Evolutionary conservation across 2,797 vertebrate species (phyloP), one percentile per base, ranked within the genome.

Genomic region (Ctenosaura bakeri): DNA sequence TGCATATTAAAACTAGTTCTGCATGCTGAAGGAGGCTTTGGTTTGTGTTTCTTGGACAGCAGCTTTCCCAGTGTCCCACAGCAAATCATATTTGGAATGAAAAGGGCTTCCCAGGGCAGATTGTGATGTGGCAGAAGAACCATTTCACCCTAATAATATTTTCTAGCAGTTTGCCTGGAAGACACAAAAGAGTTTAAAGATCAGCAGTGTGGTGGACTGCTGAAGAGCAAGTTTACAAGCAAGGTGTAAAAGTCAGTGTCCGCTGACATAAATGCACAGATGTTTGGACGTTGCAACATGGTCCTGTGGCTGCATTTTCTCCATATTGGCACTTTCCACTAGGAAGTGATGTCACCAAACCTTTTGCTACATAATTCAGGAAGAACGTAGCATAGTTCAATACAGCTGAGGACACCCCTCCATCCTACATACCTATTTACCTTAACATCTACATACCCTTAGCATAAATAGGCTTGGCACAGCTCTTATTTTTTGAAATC

Each of bases 401-500:
- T 42, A 42, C 24, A 13, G 50, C 6, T 79, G 38, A 64, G 56
- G 29, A 32, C 18, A n/a, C 42, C 20, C 54, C 59, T 62, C 24
- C 54, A 78, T 56, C 4, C 42, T 42, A 13, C 5, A 2, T 54
- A 22, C 76, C 10, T 32, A 35, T 16, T 9, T 22, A 35, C 24
- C 35, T 59, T 56, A 80, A 46, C 50, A 54, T 76, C 84, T 69
- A 3, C 42, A 83, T 16, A 12, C 50, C 16, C 89, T n/a, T 10
- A 86, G 50, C 76, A 7, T 90, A 29, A 89, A 18, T 12, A 5
- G 64, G 69, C 59, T 76, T 71, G 0, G 0, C 62, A 77, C 93
- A 90, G 64, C 38, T 38, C 78, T 92, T 46, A 46, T 89, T 62
- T 69, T 94, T 85, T 0, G 6, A 79, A 22, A 62, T 38, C n/a